Percentiles rank a stretch among this genome's conserved stretches.
Evolutionary conservation across 2,113 vertebrate genomes (phyloP).

Genomic region (Mastomys coucha): DNA sequence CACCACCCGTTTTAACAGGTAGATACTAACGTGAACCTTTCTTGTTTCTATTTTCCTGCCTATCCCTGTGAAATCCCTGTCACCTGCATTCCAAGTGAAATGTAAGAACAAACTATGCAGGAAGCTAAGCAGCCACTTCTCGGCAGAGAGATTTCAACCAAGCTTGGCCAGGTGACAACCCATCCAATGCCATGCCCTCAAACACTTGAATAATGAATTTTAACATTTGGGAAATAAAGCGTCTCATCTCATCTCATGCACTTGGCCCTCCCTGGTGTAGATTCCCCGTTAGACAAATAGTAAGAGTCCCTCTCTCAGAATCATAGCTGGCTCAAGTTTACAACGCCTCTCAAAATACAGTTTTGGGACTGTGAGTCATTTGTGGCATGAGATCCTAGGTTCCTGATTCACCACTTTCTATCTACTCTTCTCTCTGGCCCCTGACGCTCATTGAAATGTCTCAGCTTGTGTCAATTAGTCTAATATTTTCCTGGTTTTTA

Average conservation of each 20-base stretch:
- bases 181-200: neutral
- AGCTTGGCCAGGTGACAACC: too few species aligned
- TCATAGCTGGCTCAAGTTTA: neutral
- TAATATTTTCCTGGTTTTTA: neutral
- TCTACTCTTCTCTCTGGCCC: neutral
- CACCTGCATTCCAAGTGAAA: neutral
- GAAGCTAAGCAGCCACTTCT: neutral
- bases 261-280: neutral
- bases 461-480: neutral
- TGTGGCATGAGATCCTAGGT: rapidly evolving
- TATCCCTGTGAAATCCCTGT: neutral
- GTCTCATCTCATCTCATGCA: neutral
- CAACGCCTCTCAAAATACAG: neutral
- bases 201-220: slow-evolving; percentile 35
- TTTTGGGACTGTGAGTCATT: neutral
- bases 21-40: neutral
- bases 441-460: neutral
- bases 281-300: neutral
- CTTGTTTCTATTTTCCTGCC: neutral
- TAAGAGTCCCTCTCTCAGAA: neutral
- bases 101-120: neutral
- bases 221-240: neutral
- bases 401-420: too few species aligned
- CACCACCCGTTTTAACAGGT: neutral
- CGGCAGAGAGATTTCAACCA: neutral